Evolutionary conservation across 2,797 vertebrate genomes (phyloP), one percentile per base, ranked within the genome.

Genomic region (Orientallactaga sibirica): DNA sequence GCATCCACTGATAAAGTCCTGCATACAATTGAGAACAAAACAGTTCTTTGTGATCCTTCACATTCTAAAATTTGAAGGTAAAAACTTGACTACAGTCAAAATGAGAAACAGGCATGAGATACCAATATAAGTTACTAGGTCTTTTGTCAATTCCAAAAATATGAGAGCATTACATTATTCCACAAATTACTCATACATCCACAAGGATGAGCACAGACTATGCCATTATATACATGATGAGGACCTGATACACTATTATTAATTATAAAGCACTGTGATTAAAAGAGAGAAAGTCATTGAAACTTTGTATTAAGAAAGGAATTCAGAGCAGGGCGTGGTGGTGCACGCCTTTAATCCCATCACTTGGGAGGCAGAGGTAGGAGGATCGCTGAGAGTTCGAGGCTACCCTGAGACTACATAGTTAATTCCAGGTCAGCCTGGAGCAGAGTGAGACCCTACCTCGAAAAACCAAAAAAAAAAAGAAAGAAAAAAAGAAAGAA

Each of bases 201-300:
- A 25, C 22, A 92, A 12, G 25, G 41, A 93, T 88, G 48, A 92
- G 33, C 33, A 74, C 12, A 91, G 68, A 87, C n/a, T 87, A 82
- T 83, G 52, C 52, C 89, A 41, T 77, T 79, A 55, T 48, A 55
- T 41, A 58, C 43, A 84, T 75, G 55, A 83, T 73, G 64, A 94
- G 11, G 18, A 88, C 6, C 10, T 93, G 58, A 3, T 22, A 79
- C 85, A 88, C 16, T 79, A 9, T 41, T 86, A 84, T 90, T 94
- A 95, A 95, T 83, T 93, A 88, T 20, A 64, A 27, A 96, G 27
- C 27, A 87, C 83, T 95, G 52, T 89, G 52, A 82, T 74, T 95
- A 3, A 67, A 92, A 88, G 12, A 92, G 93, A n/a, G 61, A 74
- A 43, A 88, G 88, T 12, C 24, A 94, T 6, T 43, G 58, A 92